Evolutionary conservation across 1,140 invertebrate genomes (phyloP).

Genomic region (Leptinotarsa texana): DNA sequence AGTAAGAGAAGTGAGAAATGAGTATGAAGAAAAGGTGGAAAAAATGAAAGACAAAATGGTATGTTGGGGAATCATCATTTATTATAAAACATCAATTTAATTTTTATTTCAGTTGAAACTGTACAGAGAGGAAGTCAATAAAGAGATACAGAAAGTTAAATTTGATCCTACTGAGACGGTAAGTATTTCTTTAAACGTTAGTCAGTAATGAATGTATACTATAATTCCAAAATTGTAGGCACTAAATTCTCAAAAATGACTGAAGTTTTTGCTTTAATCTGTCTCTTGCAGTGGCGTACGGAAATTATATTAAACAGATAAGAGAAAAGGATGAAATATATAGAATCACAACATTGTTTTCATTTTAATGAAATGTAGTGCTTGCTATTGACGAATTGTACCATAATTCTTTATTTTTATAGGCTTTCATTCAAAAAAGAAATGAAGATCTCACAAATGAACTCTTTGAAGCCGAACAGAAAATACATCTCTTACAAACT

Average conservation of each 20-base stretch:
- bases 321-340: too few relatives aligned
- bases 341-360: too few relatives aligned
- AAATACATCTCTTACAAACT: slow-evolving; percentile 37
- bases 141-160: slow-evolving; percentile 54
- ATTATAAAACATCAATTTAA: too few relatives aligned
- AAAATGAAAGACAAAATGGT: slow-evolving; percentile 73
- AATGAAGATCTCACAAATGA: slow-evolving; percentile 35
- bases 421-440: slow-evolving; percentile 34
- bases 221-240: too few relatives aligned
- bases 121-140: slow-evolving; percentile 57
- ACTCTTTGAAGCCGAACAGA: slow-evolving; percentile 41
- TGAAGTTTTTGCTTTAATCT: too few relatives aligned
- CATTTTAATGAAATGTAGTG: too few relatives aligned
- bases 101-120: slow-evolving; percentile 52
- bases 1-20: slow-evolving; percentile 60
- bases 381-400: too few relatives aligned
- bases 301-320: too few relatives aligned
- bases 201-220: not conserved
- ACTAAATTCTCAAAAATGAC: too few relatives aligned
- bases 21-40: slow-evolving; percentile 69
- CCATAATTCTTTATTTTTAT: slow-evolving; percentile 24
- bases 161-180: slow-evolving; percentile 35
- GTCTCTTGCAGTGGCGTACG: too few relatives aligned
- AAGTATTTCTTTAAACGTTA: slow-evolving; percentile 19
- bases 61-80: slow-evolving; percentile 43